Evolutionary conservation across 2,888 invertebrate species (phyloP), one percentile per base, ranked within the genome.

Genomic region (Platycheirus rosarum): DNA sequence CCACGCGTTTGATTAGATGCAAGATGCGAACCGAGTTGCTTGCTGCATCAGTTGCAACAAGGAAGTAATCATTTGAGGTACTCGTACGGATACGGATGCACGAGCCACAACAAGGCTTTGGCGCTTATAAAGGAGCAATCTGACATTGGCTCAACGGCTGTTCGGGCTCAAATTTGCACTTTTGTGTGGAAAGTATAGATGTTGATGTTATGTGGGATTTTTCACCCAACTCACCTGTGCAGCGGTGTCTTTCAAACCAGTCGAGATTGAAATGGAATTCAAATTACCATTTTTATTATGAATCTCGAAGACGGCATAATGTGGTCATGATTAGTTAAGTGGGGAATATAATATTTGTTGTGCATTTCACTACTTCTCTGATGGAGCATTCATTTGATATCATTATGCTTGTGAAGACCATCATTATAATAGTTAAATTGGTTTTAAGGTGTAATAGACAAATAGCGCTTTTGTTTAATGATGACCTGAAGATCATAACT

Each of bases 41-140:
- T 60, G 51, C 70, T 44, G 75, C 60, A 66, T 65, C 44, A 65
- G 57, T 65, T 66, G 42, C 69, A 80, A 80, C 76, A 20, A 80
- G 80, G 80, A 80, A 80, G 76, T 76, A 76, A 76, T 80, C 70
- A 71, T 23, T 62, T 55, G 46, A 62, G 26, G 32, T 62, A 53
- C 66, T 62, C 73, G 63, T 55, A 80, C 70, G 75, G 75, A 80
- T 80, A 71, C 80, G 80, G 80, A 80, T 80, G 70, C 70, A 68
- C 62, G 48, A 53, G 60, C 74, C 68, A 49, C 35, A 6, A 23
- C 23, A n/a, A n/a, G n/a, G n/a, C n/a, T n/a, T n/a, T n/a, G n/a
- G 23, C 23, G 23, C 23, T 23, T 2, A 9, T 13, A 49, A 65
- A 40, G 35, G 29, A 66, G 40, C 42, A 18, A 53, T 18, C 18